Evolutionary conservation across 2,888 invertebrate species (phyloP).

Genomic region (Stenurella melanura): DNA sequence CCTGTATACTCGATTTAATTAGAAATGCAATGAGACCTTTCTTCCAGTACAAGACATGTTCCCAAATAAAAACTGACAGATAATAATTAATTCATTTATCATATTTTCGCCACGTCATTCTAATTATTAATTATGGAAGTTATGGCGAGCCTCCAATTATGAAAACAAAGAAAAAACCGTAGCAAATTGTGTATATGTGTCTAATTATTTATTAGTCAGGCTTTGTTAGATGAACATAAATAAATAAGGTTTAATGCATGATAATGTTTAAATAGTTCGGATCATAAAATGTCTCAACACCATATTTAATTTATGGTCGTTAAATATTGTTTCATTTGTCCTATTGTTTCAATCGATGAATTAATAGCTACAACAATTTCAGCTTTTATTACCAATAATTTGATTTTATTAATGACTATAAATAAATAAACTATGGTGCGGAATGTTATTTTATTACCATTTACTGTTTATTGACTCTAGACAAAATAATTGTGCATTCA

Average conservation of each 20-base stretch:
- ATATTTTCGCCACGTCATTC: slow-evolving; percentile 20
- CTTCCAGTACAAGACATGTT: not conserved
- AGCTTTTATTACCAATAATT: slow-evolving; percentile 8
- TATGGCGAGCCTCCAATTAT: slow-evolving; percentile 13
- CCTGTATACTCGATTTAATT: not conserved
- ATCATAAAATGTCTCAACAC: slow-evolving; percentile 4
- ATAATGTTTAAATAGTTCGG: not conserved
- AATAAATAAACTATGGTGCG: not conserved
- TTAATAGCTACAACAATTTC: not conserved
- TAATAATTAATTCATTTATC: not conserved
- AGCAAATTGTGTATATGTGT: slow-evolving; percentile 18
- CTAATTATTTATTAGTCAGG: slow-evolving; percentile 30
- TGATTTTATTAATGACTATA: slow-evolving; percentile 10
- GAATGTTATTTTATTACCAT: not conserved
- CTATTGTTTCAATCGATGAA: slow-evolving; percentile 5
- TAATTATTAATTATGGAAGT: slow-evolving; percentile 29
- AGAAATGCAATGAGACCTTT: not conserved
- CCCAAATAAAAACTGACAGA: not conserved
- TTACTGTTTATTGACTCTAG: not conserved
- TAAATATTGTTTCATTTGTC: slow-evolving; percentile 1
- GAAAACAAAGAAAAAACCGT: slow-evolving; percentile 21
- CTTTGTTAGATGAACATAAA: slow-evolving; percentile 26
- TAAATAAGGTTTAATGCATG: slow-evolving; percentile 4
- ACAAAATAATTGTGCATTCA: not conserved
- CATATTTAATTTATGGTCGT: slow-evolving; percentile 7